Evolutionary conservation across 2,888 invertebrate genomes (phyloP).

Genomic region (Meandrusa payeni): DNA sequence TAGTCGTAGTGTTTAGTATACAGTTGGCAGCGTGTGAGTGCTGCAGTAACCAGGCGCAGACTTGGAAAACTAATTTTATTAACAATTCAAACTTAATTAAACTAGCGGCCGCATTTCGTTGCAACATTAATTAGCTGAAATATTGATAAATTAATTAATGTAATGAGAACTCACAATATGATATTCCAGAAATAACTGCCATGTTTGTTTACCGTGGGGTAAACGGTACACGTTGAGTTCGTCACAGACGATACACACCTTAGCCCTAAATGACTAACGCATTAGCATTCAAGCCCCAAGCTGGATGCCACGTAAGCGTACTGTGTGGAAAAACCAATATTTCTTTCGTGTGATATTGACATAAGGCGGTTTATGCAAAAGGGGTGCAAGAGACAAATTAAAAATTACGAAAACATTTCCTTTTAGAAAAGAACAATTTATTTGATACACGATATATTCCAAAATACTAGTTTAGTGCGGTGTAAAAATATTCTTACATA

Average conservation of each 20-base stretch:
- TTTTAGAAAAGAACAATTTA: constrained; percentile 51
- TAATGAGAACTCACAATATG: no score
- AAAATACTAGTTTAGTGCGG: constrained; percentile 55
- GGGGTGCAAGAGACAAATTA: constrained; percentile 30
- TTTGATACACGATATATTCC: constrained; percentile 49
- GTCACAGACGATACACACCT: not conserved
- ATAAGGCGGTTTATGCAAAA: not conserved
- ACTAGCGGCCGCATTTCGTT: no score
- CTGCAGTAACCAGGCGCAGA: no score
- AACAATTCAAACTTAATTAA: no score
- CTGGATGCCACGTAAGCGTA: no score
- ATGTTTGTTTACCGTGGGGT: no score
- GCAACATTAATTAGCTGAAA: no score
- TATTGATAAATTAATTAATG: no score
- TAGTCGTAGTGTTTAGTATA: no score
- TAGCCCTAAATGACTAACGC: not conserved
- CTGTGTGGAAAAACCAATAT: constrained; percentile 10
- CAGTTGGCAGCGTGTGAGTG: no score
- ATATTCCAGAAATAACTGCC: no score
- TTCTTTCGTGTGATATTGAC: not conserved
- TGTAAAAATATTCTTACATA: constrained; percentile 43
- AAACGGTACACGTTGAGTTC: not conserved
- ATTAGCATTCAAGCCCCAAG: not conserved
- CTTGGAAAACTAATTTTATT: no score
- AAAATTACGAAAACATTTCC: constrained; percentile 29